Percentiles rank a stretch among this genome's conserved stretches.
Conservation (phyloP, 2,113 vertebrate species). For the Eidolon helvum region DNA sequence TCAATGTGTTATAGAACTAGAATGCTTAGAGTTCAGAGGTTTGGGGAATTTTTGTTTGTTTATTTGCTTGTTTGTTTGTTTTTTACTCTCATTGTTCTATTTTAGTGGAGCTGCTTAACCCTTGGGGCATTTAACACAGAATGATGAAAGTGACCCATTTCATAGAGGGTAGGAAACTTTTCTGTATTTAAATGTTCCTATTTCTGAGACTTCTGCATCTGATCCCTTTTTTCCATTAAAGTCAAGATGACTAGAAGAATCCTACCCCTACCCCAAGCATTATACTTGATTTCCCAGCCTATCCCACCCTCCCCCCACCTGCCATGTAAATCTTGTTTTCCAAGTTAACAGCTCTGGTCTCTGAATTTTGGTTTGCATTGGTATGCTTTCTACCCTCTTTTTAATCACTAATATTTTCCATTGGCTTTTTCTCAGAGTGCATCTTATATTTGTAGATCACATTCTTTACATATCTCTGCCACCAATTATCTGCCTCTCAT, state of each 20-base stretch:
- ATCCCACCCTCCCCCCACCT: accelerated
- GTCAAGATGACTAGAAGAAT: not conserved
- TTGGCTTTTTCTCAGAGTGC: not conserved
- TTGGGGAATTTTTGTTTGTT: not conserved
- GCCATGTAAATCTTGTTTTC: not conserved
- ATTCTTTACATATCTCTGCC: not conserved
- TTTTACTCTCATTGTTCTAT: not conserved
- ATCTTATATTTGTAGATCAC: not conserved
- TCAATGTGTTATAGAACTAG: not conserved
- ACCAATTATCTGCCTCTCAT: not conserved
- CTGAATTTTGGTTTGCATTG: not conserved
- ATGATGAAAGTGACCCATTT: not conserved
- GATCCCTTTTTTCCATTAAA: not conserved
- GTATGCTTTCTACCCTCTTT: not conserved
- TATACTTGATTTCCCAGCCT: not conserved
- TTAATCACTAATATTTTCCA: not conserved
- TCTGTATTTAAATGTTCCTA: not conserved
- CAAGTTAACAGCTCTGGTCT: not conserved
- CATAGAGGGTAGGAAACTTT: not conserved
- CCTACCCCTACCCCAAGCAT: accelerated
- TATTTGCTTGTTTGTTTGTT: not conserved
- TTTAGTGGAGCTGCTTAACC: not conserved
- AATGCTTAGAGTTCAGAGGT: not conserved
- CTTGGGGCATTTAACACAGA: not conserved
- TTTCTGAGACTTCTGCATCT: not conserved